Percentiles rank a stretch among this genome's conserved stretches.
Conservation (phyloP, 2,113 vertebrate genomes). For the Seriola quinqueradiata region DNA sequence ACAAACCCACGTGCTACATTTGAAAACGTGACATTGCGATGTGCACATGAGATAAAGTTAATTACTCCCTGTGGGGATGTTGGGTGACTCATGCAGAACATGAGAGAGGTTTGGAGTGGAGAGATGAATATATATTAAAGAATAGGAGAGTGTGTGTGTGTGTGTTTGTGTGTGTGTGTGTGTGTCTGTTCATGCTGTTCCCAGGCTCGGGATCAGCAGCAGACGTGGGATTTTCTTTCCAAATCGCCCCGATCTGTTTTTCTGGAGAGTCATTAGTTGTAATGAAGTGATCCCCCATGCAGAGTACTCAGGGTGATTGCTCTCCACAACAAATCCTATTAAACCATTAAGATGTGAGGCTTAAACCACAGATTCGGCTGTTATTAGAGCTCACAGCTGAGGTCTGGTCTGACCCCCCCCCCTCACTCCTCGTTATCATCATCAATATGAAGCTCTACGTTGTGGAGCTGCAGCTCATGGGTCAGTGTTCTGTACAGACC, state of each 20-base stretch:
- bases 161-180: background rate
- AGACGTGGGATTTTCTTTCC: background rate
- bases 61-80: background rate
- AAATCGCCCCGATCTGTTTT: slow-evolving; percentile 4
- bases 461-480: background rate
- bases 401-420: background rate
- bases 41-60: slow-evolving; percentile 11
- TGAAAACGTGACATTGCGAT: slow-evolving; percentile 29
- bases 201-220: background rate
- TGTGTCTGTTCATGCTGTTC: background rate
- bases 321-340: slow-evolving; percentile 59
- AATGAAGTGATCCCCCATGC: slow-evolving; percentile 44
- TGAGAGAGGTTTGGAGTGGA: background rate
- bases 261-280: slow-evolving; percentile 3
- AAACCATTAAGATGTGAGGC: slow-evolving; percentile 55
- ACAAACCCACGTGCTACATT: background rate
- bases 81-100: slow-evolving; percentile 35
- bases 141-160: background rate
- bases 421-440: background rate
- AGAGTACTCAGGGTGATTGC: slow-evolving; percentile 55
- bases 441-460: background rate
- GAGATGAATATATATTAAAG: background rate
- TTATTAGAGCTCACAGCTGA: slow-evolving; percentile 30
- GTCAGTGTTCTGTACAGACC: background rate
- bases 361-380: slow-evolving; percentile 50